Conservation (phyloP, 2,888 invertebrate species). For the Agonopterix subpropinquella region DNA sequence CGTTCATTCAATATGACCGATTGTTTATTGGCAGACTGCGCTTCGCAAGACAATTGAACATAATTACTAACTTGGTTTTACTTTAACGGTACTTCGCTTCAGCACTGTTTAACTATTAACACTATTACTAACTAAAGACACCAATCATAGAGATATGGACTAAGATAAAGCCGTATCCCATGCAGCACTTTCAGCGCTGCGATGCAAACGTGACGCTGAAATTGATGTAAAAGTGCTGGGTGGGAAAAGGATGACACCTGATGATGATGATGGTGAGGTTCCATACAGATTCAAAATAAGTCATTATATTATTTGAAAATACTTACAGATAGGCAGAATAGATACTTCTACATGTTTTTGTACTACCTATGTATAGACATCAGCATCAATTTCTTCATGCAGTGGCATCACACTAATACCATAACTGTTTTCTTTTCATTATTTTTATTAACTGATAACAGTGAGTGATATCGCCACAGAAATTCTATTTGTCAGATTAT, state of each 20-base stretch:
- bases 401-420: neutral
- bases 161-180: too few species aligned
- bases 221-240: too few species aligned
- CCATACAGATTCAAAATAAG: too few species aligned
- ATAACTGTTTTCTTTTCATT: neutral
- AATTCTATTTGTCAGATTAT: slow-evolving; percentile 63
- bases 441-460: slow-evolving; percentile 33
- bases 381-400: neutral
- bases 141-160: too few species aligned
- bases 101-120: neutral
- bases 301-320: too few species aligned
- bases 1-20: slow-evolving; percentile 74
- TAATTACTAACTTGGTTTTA: slow-evolving; percentile 51
- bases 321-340: too few species aligned
- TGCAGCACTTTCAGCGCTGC: too few species aligned
- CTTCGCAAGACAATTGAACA: slow-evolving; percentile 66
- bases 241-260: too few species aligned
- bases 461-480: slow-evolving; percentile 41
- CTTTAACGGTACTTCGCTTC: slow-evolving; percentile 48
- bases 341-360: too few species aligned
- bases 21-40: slow-evolving; percentile 66
- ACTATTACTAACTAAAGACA: neutral
- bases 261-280: too few species aligned
- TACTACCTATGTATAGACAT: too few species aligned
- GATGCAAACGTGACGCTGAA: too few species aligned